Evolutionary conservation across 2,113 vertebrate species (phyloP).

Genomic region (Cyanoderma ruficeps): DNA sequence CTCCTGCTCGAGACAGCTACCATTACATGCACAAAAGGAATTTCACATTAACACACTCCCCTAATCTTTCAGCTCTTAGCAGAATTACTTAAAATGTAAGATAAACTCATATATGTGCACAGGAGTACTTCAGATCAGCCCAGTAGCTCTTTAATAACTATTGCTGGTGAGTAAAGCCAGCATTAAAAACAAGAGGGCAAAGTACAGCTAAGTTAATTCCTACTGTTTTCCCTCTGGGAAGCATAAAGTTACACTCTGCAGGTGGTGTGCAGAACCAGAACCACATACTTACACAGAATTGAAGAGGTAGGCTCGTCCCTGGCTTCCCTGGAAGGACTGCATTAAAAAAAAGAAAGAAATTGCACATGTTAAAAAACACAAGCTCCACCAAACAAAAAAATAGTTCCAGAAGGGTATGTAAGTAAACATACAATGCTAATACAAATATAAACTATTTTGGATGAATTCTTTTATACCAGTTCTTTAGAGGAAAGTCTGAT

Average conservation of each 20-base stretch:
- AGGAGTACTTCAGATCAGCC: background rate
- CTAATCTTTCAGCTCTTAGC: background rate
- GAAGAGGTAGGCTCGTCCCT: slow-evolving; percentile 98
- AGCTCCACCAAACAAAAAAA: background rate
- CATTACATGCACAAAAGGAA: background rate
- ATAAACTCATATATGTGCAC: background rate
- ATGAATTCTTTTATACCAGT: background rate
- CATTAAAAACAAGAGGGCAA: background rate
- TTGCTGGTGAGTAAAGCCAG: background rate
- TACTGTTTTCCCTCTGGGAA: background rate
- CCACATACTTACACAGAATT: slow-evolving; percentile 94
- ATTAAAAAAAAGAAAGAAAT: slow-evolving; percentile 1
- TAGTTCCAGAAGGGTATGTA: background rate
- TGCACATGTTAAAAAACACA: background rate
- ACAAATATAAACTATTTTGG: background rate
- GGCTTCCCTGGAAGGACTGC: slow-evolving; percentile 98
- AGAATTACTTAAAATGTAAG: background rate
- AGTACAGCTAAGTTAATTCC: background rate
- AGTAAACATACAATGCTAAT: background rate
- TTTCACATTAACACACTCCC: background rate
- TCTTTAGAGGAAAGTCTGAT: background rate
- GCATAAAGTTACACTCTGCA: background rate
- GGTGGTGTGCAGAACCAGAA: background rate
- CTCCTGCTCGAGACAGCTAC: background rate
- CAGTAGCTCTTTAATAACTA: background rate